Evolutionary conservation across 2,113 vertebrate genomes (phyloP), one percentile per base, ranked within the genome.

Genomic region (Nannobrachium achirus): DNA sequence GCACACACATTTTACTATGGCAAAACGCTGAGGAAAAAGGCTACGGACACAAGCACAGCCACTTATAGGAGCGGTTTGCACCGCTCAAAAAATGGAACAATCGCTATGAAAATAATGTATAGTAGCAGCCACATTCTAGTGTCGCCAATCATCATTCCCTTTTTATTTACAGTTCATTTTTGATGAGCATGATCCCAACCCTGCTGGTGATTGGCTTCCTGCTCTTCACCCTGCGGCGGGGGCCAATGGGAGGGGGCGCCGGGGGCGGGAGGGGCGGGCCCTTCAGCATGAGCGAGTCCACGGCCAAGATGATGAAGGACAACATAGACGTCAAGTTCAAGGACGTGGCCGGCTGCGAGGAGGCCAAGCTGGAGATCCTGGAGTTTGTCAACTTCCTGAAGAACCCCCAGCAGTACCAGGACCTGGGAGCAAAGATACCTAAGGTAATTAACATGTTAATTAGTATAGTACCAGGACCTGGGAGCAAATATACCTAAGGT

Each of bases 371-470:
- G 71, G 92, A 93, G 78, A 90, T 91, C 20, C 78, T 89, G 74
- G 91, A 92, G 66, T 92, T 92, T 49, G 92, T 93, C 25, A 91
- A 91, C 76, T 91, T 92, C 71, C 71, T 93, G 20, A 93, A 91
- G 75, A 92, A 91, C 62, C 92, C 90, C 14, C 88, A 88, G 69
- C 89, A 93, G 9, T 92, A 90, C 70, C 84, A 85, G 65, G 88
- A 92, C 40, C 80, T 92, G 8, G 91, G 92, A 11, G 90, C 89
- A 48, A 91, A 91, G 69, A 93, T 93, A 16, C 92, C 92, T 25
- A 88, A 92, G 89, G 91, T 92, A 75, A 44, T n/a, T n/a, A n/a
- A n/a, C n/a, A n/a, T n/a, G n/a, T n/a, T n/a, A n/a, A n/a, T n/a
- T n/a, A n/a, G n/a, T n/a, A n/a, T n/a, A 14, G 10, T 15, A 33